Conservation (phyloP, 2,888 invertebrate species). For the Phymatocera aterrima region DNA sequence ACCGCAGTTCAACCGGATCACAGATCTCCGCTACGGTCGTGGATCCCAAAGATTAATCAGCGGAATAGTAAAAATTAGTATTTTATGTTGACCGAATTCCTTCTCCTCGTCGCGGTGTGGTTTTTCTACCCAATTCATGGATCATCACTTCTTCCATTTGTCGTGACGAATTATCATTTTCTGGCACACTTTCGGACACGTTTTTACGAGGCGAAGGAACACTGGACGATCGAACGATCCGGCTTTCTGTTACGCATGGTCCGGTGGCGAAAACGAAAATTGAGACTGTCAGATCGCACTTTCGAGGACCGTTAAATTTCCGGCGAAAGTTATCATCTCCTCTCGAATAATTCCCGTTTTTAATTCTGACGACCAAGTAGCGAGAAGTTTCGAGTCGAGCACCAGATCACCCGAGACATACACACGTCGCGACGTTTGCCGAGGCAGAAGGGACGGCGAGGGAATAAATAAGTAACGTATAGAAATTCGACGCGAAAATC, state of each 20-base stretch:
- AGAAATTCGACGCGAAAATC: not conserved
- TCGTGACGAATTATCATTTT: not conserved
- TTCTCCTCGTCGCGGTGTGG: not conserved
- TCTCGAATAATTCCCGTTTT: slow-evolving; percentile 20
- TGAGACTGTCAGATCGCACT: not conserved
- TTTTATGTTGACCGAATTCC: not conserved
- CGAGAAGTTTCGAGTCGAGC: slow-evolving; percentile 3
- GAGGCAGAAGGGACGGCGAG: not conserved
- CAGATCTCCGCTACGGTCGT: no score
- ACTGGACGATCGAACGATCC: not conserved
- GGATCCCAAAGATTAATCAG: not conserved
- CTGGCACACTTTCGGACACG: not conserved
- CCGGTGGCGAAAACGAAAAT: not conserved
- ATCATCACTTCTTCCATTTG: not conserved
- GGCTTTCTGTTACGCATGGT: not conserved
- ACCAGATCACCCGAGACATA: not conserved
- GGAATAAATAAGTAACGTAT: not conserved
- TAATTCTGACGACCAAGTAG: not conserved
- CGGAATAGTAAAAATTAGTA: not conserved
- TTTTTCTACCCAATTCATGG: not conserved
- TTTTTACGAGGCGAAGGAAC: not conserved
- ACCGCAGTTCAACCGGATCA: not conserved
- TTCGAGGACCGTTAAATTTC: not conserved
- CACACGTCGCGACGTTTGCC: not conserved
- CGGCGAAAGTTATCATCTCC: not conserved